phyloP scores from a whole-genome alignment of 23 tunicate genomes.

The Aplidium turbinatum region DNA sequence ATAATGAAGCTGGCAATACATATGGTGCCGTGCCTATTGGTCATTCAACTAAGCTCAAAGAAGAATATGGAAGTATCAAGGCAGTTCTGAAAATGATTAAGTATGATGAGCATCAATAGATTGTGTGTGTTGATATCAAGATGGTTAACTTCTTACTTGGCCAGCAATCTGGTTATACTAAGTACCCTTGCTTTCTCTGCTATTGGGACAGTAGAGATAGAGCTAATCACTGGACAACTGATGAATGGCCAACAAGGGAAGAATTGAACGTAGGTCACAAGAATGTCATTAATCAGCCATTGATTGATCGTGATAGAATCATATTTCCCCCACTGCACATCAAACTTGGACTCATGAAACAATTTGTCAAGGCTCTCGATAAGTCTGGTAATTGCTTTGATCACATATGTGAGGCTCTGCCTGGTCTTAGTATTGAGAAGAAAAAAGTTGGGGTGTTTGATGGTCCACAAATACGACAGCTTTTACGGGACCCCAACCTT shows the following conservation, averaged over 20 bases:
- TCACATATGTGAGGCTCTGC: neutral
- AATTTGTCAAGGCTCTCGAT: conserved; percentile 15
- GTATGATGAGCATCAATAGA: conserved; percentile 2
- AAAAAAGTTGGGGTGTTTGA: conserved; percentile 19
- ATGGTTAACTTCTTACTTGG: conserved; percentile 20
- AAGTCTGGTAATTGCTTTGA: conserved; percentile 1
- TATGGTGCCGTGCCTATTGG: conserved; percentile 7
- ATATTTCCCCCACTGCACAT: conserved; percentile 23
- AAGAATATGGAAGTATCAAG: neutral
- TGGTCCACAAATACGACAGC: conserved; percentile 14
- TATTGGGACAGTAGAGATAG: conserved; percentile 5
- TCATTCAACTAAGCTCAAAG: conserved; percentile 14
- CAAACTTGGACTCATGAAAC: conserved; percentile 34
- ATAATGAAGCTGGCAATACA: conserved; percentile 9
- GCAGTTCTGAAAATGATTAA: neutral
- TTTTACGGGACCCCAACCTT: too few species aligned
- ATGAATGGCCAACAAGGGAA: conserved; percentile 1
- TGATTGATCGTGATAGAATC: neutral
- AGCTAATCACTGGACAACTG: neutral
- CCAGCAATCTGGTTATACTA: conserved; percentile 10
- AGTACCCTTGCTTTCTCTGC: conserved; percentile 12
- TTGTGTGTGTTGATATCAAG: conserved; percentile 19
- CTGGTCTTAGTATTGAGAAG: conserved; percentile 17
- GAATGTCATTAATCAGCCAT: neutral
- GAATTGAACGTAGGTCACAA: neutral